Evolutionary conservation across 2,113 vertebrate species (phyloP), one percentile per base, ranked within the genome.

Genomic region (Manacus vitellinus): DNA sequence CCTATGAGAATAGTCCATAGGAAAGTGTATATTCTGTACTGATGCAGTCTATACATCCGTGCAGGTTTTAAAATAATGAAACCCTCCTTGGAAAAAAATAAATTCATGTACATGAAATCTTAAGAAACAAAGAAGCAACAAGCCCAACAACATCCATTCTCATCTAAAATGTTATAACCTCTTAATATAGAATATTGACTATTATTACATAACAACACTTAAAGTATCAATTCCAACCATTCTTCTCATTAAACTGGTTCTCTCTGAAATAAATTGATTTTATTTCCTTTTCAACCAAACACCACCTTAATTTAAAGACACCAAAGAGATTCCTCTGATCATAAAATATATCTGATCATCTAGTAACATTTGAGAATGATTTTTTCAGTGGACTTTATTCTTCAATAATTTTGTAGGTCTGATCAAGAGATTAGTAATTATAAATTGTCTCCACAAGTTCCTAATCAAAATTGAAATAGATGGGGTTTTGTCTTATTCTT

Each of bases 81-180:
- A 72, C 4, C 2, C 27, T 1, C 0, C 1, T 37, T 61, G 10
- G 20, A 28, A 61, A 89, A 75, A 63, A 63, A 49, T 2, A 9
- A 58, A 31, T 25, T 44, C 4, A 39, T 18, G 4, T 47, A 37
- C 13, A 13, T 4, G 5, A 33, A 63, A 25, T 43, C 47, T 68
- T 68, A 56, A 33, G 27, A 84, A 89, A 63, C 3, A 76, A 51
- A 8, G 8, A 90, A 56, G 3, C 3, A 68, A 52, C 63, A 82
- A 73, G 4, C 2, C 9, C 22, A 61, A 9, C 2, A 55, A 4
- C 19, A 49, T 4, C 41, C 2, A 16, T 35, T 58, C 14, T 71
- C 10, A 66, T 43, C 19, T 73, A 79, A 89, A 33, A 56, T 52
- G 3, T 14, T 58, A 46, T 6, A 7, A 10, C 2, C 8, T 70